A percentile compares a stretch with the other conserved stretches of the same genome.
phyloP scores from a whole-genome alignment of 2,113 vertebrate species.

The Dunckerocampus dactyliophorus region DNA sequence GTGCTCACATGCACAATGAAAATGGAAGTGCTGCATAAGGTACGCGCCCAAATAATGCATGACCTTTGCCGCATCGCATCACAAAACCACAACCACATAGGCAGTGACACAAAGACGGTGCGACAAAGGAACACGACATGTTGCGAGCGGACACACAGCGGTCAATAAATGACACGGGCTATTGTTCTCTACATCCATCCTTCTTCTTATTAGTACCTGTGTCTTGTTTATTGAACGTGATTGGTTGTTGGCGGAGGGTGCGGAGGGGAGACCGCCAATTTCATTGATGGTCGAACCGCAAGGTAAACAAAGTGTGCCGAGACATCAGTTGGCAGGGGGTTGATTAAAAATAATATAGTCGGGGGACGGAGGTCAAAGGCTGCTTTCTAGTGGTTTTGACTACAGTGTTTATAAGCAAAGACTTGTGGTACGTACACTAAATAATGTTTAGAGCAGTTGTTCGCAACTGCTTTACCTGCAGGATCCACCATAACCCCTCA shows the following conservation, averaged over 20 bases:
- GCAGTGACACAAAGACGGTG: conserved; percentile 1
- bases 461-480: too few species aligned
- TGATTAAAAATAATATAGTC: neutral
- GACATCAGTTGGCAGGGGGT: conserved; percentile 42
- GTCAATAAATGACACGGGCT: conserved; percentile 63
- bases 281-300: conserved; percentile 51
- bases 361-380: neutral
- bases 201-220: conserved; percentile 48
- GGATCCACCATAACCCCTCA: too few species aligned
- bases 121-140: conserved; percentile 24
- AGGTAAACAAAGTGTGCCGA: conserved; percentile 58
- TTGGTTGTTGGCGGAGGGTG: conserved; percentile 38
- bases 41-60: conserved; percentile 29
- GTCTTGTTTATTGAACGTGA: conserved; percentile 32
- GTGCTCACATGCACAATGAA: neutral
- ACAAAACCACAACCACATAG: conserved; percentile 3
- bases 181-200: conserved; percentile 50
- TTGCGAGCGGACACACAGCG: conserved; percentile 37
- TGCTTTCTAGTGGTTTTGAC: neutral
- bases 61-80: conserved; percentile 30
- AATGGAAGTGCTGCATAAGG: conserved; percentile 5
- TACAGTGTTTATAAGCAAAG: too few species aligned
- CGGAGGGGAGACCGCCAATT: conserved; percentile 46
- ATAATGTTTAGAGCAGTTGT: too few species aligned
- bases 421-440: too few species aligned